Evolutionary conservation across 2,888 invertebrate species (phyloP), one percentile per base, ranked within the genome.

Genomic region (Spilarctia lutea): DNA sequence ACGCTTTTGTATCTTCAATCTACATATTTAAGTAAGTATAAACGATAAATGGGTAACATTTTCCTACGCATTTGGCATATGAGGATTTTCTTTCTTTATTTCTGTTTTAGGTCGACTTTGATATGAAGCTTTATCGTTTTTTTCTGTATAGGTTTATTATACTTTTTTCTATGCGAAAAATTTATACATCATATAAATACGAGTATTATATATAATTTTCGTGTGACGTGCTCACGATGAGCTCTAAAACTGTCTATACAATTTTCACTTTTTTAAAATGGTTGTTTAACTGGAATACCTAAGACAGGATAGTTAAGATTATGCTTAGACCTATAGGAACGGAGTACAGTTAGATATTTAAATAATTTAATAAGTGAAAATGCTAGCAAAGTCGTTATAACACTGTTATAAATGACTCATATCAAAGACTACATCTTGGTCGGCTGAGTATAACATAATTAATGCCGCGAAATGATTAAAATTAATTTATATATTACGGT

Each of bases 1-100:
- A 75, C n/a, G 75, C 75, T 79, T 83, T 84, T 84, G 45, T 65
- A 73, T 70, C 75, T 72, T 66, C 72, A 65, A 27, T 33, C 39
- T 74, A 70, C 65, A 71, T 66, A 72, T 66, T 69, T 45, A 45
- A 72, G 42, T 75, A 52, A 63, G 68, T 69, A 60, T 68, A 65
- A 65, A 63, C 56, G 27, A 27, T 13, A 45, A 45, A 48, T 65
- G 24, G 10, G 30, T 13, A 48, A 68, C 35, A 65, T 73, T 73
- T 73, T 75, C 35, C 24, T 71, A 66, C 66, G 74, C 71, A 68
- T 74, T 71, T 52, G 24, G 33, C 24, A 33, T 48, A 33, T 30
- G 18, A 30, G 30, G 6, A 63, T 63, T 30, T 63, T 16, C 18
- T 30, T 27, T 27, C 30, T 30, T 63, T 63, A 63, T 63, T 63